Conservation (phyloP, 2,888 invertebrate species). For the Mimachlamys varia region DNA sequence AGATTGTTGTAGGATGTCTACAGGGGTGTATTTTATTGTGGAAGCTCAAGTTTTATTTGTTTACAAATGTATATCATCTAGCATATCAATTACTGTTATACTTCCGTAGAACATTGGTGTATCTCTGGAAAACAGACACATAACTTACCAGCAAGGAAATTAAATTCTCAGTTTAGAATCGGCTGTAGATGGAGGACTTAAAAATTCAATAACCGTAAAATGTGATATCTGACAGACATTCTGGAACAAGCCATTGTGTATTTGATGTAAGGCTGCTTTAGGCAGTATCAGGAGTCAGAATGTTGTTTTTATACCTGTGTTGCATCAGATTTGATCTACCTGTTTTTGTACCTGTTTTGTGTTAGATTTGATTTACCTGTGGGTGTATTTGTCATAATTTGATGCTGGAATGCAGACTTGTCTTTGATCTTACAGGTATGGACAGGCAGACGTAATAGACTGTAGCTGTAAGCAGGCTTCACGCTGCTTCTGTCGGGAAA, state of each 20-base stretch:
- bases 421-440: not conserved
- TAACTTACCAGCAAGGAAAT: not conserved
- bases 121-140: not conserved
- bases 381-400: conserved; percentile 21
- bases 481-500: not conserved
- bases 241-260: not conserved
- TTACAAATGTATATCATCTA: not conserved
- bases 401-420: conserved; percentile 2
- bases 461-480: conserved; percentile 8
- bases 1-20: not conserved
- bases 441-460: not conserved
- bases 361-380: not conserved
- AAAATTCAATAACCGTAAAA: conserved; percentile 22
- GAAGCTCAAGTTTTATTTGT: not conserved
- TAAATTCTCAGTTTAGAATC: not conserved
- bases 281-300: not conserved
- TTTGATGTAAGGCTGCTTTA: not conserved
- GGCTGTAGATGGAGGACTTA: not conserved
- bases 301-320: not conserved
- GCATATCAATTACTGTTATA: not conserved
- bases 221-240: not conserved
- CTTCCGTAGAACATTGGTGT: not conserved
- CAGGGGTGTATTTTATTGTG: not conserved
- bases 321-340: not conserved
- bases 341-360: not conserved